Base-by-base conservation (phyloP, 2,888 invertebrate species). In the Cyaniris semiargus region DNA sequence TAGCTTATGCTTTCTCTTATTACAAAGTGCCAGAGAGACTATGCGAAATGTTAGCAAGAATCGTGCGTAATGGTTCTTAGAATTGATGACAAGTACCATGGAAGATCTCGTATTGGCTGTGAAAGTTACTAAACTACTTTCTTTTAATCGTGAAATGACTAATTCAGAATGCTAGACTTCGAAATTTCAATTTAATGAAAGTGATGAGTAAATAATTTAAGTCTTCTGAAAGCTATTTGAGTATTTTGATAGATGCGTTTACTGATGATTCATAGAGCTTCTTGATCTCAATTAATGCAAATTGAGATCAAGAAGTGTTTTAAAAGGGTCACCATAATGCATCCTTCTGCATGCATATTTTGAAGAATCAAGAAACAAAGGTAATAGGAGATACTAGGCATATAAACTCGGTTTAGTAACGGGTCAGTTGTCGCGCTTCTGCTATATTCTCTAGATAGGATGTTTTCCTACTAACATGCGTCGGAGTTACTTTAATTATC, bases 111-210 rank as follows among this genome's bases (percentile, higher is more conserved):
- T 34, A 70, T n/a, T 34, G 23, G 23, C 23, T 23, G 71, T 71
- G 72, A 72, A 72, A 72, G 72, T 72, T 21, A 48, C 38, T 21
- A 72, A 48, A 72, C 72, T 72, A 72, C 72, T 72, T 72, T 72
- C 71, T 13, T 60, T 58, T 60, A 60, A 23, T 23, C 23, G 10
- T 60, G 23, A 71, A 34, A 34, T 70, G 18, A 70, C n/a, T 34
- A 13, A 27, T 23, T 66, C 5, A 6, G 23, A 6, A 18, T 15
- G 10, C 44, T 44, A 70, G 27, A 27, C 70, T 27, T 70, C 3
- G 6, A 8, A 70, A n/a, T 66, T 48, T 48, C 48, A 48, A 48
- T 53, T 5, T 53, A 18, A 53, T 53, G 1, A 53, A 53, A 53
- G 53, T 5, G 53, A 18, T 18, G 18, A 53, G 44, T 44, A 44